phyloP scores from a whole-genome alignment of 2,888 invertebrate species.

The Ichneumoninae sp. region DNA sequence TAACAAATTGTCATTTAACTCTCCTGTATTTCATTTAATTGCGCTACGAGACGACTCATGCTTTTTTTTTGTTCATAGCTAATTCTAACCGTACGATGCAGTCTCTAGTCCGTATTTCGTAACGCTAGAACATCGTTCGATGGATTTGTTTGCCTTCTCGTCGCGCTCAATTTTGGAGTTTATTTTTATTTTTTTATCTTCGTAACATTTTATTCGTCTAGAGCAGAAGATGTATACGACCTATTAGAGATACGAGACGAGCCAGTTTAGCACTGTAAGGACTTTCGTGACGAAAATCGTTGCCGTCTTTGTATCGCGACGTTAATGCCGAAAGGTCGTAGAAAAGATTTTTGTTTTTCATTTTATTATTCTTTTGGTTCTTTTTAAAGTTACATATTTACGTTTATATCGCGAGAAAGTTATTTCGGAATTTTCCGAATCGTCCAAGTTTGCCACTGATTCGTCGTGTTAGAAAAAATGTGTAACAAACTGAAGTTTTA shows the following conservation, averaged over 20 bases:
- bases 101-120: slow-evolving; percentile 23
- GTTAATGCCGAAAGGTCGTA: neutral
- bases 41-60: slow-evolving; percentile 51
- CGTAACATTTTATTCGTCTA: slow-evolving; percentile 10
- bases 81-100: slow-evolving; percentile 37
- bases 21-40: slow-evolving; percentile 54
- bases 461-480: neutral
- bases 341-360: neutral
- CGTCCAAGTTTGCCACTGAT: neutral
- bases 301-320: slow-evolving; percentile 37
- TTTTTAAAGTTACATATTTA: neutral
- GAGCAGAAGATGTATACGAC: slow-evolving; percentile 43
- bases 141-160: neutral
- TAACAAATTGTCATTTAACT: slow-evolving; percentile 59
- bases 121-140: slow-evolving; percentile 7
- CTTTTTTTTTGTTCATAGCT: slow-evolving; percentile 31
- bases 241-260: slow-evolving; percentile 37
- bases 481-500: neutral
- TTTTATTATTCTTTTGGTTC: neutral
- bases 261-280: slow-evolving; percentile 56
- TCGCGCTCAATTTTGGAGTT: slow-evolving; percentile 2
- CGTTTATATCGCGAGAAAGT: neutral
- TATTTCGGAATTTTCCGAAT: neutral
- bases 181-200: neutral
- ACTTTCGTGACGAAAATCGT: slow-evolving; percentile 25